A percentile compares a stretch with the other conserved stretches of the same genome.
Evolutionary conservation across 2,888 invertebrate species (phyloP).

Genomic region (Lasioglossum malachurum): DNA sequence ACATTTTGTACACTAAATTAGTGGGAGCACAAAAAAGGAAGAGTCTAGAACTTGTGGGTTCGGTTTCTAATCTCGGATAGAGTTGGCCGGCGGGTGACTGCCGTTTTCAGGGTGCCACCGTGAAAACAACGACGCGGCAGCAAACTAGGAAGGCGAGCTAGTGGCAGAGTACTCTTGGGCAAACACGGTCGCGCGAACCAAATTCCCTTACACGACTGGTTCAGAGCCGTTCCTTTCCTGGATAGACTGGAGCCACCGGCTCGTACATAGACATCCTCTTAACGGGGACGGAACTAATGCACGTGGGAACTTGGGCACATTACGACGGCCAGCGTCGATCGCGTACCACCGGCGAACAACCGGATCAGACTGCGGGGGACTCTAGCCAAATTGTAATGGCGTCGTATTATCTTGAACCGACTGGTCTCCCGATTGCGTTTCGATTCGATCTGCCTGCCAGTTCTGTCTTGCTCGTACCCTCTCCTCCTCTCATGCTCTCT

Average conservation of each 20-base stretch:
- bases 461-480: not conserved
- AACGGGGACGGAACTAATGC: constrained; percentile 68
- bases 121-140: constrained; percentile 32
- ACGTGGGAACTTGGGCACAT: constrained; percentile 70
- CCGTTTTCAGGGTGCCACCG: constrained; percentile 8
- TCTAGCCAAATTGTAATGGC: constrained; percentile 65
- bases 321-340: constrained; percentile 65
- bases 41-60: not conserved
- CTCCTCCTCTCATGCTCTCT: not conserved
- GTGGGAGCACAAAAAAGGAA: not conserved
- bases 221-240: constrained; percentile 42
- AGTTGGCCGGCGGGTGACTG: not conserved
- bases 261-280: constrained; percentile 64
- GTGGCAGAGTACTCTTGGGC: constrained; percentile 11
- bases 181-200: constrained; percentile 31
- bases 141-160: constrained; percentile 12
- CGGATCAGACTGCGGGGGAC: constrained; percentile 52
- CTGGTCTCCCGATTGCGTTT: constrained; percentile 50
- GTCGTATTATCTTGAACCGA: constrained; percentile 63
- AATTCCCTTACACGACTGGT: constrained; percentile 36
- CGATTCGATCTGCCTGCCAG: not conserved
- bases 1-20: too few relatives aligned
- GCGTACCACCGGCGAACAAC: constrained; percentile 59
- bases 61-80: not conserved
- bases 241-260: constrained; percentile 44